phyloP scores from a whole-genome alignment of 2,113 vertebrate species.

The Nanorana parkeri region DNA sequence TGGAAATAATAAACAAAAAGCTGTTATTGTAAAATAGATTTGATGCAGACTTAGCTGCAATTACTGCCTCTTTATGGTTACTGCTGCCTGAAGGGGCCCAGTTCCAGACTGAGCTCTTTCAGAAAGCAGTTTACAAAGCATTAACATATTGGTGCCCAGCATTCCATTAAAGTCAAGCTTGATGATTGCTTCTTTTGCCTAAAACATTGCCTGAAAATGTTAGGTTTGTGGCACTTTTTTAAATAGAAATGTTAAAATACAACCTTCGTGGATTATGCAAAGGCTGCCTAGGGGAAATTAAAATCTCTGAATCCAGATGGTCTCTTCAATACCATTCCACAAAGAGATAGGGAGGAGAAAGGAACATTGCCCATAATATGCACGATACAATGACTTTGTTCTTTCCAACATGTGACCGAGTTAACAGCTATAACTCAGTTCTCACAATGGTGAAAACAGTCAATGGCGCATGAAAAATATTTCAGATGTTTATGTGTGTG shows the following conservation, averaged over 20 bases:
- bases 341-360: neutral
- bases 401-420: neutral
- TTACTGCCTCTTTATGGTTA: slow-evolving; percentile 49
- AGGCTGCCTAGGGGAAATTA: slow-evolving; percentile 38
- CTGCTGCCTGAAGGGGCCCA: slow-evolving; percentile 25
- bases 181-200: slow-evolving; percentile 22
- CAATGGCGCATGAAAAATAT: neutral
- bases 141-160: slow-evolving; percentile 47
- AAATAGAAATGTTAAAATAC: slow-evolving; percentile 34
- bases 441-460: neutral
- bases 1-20: slow-evolving; percentile 25
- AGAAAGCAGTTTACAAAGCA: slow-evolving; percentile 42
- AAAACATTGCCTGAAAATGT: slow-evolving; percentile 21
- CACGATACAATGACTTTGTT: neutral
- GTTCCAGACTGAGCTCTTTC: slow-evolving; percentile 40
- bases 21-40: slow-evolving; percentile 28
- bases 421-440: neutral
- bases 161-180: slow-evolving; percentile 19
- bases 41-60: slow-evolving; percentile 8
- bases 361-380: neutral
- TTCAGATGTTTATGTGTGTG: neutral
- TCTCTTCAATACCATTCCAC: slow-evolving; percentile 5
- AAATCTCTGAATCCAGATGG: slow-evolving; percentile 39
- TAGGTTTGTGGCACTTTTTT: slow-evolving; percentile 5
- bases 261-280: slow-evolving; percentile 18